phyloP scores from a whole-genome alignment of 1,140 invertebrate species.

The Popillia japonica region DNA sequence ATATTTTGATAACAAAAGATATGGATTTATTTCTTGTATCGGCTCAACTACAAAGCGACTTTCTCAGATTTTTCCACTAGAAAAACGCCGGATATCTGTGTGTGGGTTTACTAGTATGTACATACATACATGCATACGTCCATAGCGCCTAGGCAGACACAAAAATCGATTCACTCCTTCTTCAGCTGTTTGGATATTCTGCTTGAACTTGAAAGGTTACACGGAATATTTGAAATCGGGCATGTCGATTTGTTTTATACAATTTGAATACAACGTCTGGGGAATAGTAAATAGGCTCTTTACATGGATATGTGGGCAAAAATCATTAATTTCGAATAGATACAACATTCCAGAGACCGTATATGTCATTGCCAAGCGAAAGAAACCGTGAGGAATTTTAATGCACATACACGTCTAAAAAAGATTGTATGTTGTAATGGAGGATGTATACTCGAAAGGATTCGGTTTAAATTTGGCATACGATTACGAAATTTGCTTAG shows the following conservation, averaged over 20 bases:
- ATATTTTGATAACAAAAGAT: neutral
- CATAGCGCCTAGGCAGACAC: neutral
- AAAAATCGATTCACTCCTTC: neutral
- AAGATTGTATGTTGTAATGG: neutral
- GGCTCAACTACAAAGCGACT: too few relatives aligned
- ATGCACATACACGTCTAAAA: neutral
- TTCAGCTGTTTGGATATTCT: neutral
- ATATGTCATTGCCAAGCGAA: constrained; percentile 13
- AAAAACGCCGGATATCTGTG: neutral
- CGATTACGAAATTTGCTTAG: too few relatives aligned
- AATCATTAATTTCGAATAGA: constrained; percentile 22
- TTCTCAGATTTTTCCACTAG: too few relatives aligned
- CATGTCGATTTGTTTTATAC: constrained; percentile 13
- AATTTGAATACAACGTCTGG: constrained; percentile 23
- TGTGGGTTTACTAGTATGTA: neutral
- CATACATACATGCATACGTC: too few relatives aligned
- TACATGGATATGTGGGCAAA: constrained; percentile 33
- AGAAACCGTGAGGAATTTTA: constrained; percentile 3
- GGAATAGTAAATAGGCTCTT: constrained; percentile 30
- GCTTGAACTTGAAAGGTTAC: constrained; percentile 17
- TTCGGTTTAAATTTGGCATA: too few relatives aligned
- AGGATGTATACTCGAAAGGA: too few relatives aligned
- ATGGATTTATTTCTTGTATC: too few relatives aligned
- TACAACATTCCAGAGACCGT: constrained; percentile 13
- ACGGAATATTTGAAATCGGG: neutral